Percentiles rank a stretch among this genome's conserved stretches.
Conservation (phyloP, 2,113 vertebrate genomes). For the Neogobius melanostomus region DNA sequence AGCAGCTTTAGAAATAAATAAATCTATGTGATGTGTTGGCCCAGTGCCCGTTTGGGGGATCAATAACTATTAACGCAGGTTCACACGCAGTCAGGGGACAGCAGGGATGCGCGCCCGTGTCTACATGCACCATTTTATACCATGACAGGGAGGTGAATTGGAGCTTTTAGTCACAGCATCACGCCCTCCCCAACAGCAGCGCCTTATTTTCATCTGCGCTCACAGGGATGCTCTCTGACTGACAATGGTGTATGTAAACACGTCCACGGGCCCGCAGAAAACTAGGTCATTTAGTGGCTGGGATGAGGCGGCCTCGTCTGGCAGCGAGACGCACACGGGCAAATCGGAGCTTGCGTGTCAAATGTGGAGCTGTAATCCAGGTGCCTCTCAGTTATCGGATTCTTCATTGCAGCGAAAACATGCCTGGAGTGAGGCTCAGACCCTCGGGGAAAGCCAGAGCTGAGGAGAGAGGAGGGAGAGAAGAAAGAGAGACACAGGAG, state of each 20-base stretch:
- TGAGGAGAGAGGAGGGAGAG: background rate
- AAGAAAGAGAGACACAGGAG: background rate
- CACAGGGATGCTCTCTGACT: conserved; percentile 44
- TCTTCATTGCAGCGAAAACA: conserved; percentile 33
- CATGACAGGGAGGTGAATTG: conserved; percentile 37
- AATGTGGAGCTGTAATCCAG: conserved; percentile 43
- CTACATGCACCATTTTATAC: conserved; percentile 47
- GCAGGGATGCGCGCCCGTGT: conserved; percentile 42
- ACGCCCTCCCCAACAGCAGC: conserved; percentile 9
- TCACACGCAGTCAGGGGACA: conserved; percentile 51
- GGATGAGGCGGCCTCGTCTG: conserved; percentile 41
- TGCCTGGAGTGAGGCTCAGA: conserved; percentile 48
- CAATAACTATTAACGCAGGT: conserved; percentile 64
- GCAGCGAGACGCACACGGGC: conserved; percentile 24
- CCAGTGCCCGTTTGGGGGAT: conserved; percentile 47
- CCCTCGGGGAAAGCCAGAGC: conserved; percentile 36
- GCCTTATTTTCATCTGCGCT: conserved; percentile 22
- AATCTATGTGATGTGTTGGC: conserved; percentile 37
- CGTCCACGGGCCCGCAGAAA: conserved; percentile 53
- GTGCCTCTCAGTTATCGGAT: conserved; percentile 41
- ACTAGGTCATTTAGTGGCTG: conserved; percentile 64
- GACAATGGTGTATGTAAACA: conserved; percentile 64
- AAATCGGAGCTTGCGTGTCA: conserved; percentile 40
- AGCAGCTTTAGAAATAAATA: conserved; percentile 46
- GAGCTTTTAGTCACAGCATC: conserved; percentile 44